Conservation (phyloP, 1,140 invertebrate genomes). For the Anthonomus grandis region DNA sequence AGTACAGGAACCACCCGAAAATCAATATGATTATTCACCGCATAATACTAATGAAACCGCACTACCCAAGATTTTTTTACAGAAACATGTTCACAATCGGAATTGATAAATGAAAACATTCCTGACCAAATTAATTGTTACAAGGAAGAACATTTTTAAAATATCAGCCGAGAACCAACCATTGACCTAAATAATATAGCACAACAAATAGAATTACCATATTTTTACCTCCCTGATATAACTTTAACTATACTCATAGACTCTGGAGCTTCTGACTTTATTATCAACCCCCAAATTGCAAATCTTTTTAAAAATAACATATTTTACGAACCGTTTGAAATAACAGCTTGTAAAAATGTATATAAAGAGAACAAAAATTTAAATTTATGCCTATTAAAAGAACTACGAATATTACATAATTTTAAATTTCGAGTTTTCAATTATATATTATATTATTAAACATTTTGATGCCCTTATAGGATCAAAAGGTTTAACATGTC, state of each 20-base stretch:
- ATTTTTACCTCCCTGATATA: not conserved
- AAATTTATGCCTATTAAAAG: not conserved
- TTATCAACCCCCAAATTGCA: slow-evolving; percentile 2
- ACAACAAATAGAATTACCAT: slow-evolving; percentile 2
- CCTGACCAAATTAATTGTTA: too few species aligned
- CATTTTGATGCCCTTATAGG: slow-evolving; percentile 9
- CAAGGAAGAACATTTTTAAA: too few species aligned
- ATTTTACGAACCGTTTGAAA: not conserved
- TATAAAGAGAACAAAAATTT: slow-evolving; percentile 1
- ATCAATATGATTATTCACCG: too few species aligned
- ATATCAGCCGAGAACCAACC: too few species aligned
- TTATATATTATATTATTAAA: not conserved
- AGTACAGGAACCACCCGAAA: too few species aligned
- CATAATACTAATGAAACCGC: too few species aligned
- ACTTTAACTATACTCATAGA: not conserved
- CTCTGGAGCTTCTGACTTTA: not conserved
- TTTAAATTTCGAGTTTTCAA: not conserved
- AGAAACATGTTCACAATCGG: too few species aligned
- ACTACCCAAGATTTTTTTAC: too few species aligned
- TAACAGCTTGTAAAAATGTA: not conserved
- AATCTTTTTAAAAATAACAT: too few species aligned
- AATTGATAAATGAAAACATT: too few species aligned
- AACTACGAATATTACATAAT: not conserved
- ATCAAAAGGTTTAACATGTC: not conserved
- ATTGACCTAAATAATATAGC: slow-evolving; percentile 13